These are phyloP conservation scores for Atherinosoma microstoma DNA, from an alignment of 2,797 vertebrate genomes.

Conservation along the genomic window DNA sequence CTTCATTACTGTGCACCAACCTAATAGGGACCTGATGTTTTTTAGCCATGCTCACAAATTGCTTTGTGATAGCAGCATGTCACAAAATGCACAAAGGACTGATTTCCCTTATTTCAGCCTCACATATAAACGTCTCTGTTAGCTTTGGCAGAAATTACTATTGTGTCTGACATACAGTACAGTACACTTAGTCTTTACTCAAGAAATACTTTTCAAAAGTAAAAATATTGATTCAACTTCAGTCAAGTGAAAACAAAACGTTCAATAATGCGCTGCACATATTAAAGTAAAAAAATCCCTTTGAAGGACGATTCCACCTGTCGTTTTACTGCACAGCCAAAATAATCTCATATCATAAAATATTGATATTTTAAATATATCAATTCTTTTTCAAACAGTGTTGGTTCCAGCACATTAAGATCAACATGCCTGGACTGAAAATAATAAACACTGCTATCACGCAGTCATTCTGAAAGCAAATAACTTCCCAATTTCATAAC, in stretches of 20 bases:
- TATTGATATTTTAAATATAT: not conserved
- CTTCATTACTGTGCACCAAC: slow-evolving; percentile 79
- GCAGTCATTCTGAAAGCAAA: not conserved
- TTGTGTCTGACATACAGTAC: not conserved
- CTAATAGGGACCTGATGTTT: slow-evolving; percentile 70
- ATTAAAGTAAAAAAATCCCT: not conserved
- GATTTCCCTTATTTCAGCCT: slow-evolving; percentile 19
- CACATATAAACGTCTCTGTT: not conserved
- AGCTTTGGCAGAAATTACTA: not conserved
- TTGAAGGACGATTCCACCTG: too few species aligned
- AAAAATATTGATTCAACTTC: not conserved
- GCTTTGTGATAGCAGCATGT: slow-evolving; percentile 60
- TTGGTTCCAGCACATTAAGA: not conserved
- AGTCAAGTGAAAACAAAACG: not conserved
- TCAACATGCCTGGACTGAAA: not conserved
- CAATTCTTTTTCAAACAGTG: not conserved
- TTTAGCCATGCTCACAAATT: slow-evolving; percentile 63
- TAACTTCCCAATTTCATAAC: not conserved
- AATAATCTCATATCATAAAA: not conserved
- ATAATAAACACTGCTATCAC: not conserved
- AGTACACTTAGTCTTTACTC: not conserved
- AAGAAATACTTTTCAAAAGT: not conserved
- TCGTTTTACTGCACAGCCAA: too few species aligned
- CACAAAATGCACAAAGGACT: slow-evolving; percentile 45
- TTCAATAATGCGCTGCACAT: not conserved